These are phyloP conservation scores for Phoenoteleia sp. DNA, from an alignment of 2,888 invertebrate genomes.

Conservation along the genomic window DNA sequence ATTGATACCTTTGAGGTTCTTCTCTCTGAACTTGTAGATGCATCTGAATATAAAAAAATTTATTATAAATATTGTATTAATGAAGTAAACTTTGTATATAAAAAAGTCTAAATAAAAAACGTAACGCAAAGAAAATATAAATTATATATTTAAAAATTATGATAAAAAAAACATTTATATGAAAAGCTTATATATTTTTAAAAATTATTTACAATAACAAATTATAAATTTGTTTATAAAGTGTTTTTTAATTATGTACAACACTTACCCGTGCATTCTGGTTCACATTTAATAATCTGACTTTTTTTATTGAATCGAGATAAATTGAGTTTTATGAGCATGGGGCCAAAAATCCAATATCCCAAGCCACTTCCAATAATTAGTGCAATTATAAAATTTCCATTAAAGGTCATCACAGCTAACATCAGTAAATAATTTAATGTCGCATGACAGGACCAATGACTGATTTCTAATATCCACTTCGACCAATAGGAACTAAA, in stretches of 20 bases:
- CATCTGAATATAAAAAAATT: slow-evolving; percentile 73
- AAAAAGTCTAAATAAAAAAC: too few relatives aligned
- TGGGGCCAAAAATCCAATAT: slow-evolving; percentile 88
- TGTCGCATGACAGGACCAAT: slow-evolving; percentile 88
- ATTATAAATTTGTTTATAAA: not conserved
- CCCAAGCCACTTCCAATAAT: slow-evolving; percentile 89
- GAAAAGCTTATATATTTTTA: too few relatives aligned
- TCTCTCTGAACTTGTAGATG: slow-evolving; percentile 75
- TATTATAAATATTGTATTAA: too few relatives aligned
- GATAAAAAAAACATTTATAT: too few relatives aligned
- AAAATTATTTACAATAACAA: too few relatives aligned
- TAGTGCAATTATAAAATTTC: slow-evolving; percentile 89
- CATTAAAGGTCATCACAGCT: slow-evolving; percentile 92
- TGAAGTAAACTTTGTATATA: too few relatives aligned
- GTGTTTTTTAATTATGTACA: not conserved
- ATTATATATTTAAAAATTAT: too few relatives aligned
- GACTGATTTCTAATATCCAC: slow-evolving; percentile 86
- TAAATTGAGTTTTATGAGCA: slow-evolving; percentile 87
- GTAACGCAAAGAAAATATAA: too few relatives aligned
- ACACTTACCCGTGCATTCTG: slow-evolving; percentile 82
- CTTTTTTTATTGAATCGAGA: slow-evolving; percentile 85
- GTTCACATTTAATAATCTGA: slow-evolving; percentile 78
- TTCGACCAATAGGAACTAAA: slow-evolving; percentile 82
- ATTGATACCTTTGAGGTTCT: slow-evolving; percentile 78
- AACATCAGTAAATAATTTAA: slow-evolving; percentile 92